Evolutionary conservation across 2,888 invertebrate species (phyloP).

Genomic region (Marronus borbonicus): DNA sequence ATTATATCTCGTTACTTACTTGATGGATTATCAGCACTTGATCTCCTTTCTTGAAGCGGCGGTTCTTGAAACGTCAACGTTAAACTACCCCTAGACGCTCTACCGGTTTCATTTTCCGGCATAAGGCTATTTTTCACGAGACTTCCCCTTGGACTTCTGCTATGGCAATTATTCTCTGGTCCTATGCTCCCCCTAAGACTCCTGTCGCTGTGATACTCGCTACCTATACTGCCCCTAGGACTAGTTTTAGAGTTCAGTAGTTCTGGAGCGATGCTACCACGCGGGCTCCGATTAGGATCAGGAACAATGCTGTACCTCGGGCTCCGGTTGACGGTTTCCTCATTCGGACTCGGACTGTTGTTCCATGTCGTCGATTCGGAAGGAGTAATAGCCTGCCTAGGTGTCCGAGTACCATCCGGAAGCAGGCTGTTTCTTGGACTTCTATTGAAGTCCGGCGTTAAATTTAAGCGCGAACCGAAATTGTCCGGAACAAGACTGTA

Average conservation of each 20-base stretch:
- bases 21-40: conserved; percentile 72
- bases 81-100: conserved; percentile 75
- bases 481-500: conserved; percentile 78
- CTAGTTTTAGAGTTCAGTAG: conserved; percentile 74
- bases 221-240: conserved; percentile 74
- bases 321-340: conserved; percentile 71
- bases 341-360: conserved; percentile 69
- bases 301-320: conserved; percentile 77
- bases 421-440: conserved; percentile 74
- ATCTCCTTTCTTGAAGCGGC: conserved; percentile 73
- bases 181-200: conserved; percentile 73
- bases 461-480: conserved; percentile 68
- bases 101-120: conserved; percentile 68
- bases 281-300: conserved; percentile 71
- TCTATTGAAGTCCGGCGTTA: conserved; percentile 68
- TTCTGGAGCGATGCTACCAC: conserved; percentile 72
- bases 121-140: conserved; percentile 74
- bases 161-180: conserved; percentile 71
- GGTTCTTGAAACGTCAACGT: conserved; percentile 78
- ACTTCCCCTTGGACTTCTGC: conserved; percentile 77
- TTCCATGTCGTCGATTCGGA: conserved; percentile 74
- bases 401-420: conserved; percentile 68
- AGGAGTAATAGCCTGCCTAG: conserved; percentile 77
- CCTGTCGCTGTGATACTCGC: conserved; percentile 59
- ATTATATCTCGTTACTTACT: not conserved